These are phyloP conservation scores for Coracopsis vasa DNA, from an alignment of 2,113 vertebrate genomes.

Conservation along the genomic window DNA sequence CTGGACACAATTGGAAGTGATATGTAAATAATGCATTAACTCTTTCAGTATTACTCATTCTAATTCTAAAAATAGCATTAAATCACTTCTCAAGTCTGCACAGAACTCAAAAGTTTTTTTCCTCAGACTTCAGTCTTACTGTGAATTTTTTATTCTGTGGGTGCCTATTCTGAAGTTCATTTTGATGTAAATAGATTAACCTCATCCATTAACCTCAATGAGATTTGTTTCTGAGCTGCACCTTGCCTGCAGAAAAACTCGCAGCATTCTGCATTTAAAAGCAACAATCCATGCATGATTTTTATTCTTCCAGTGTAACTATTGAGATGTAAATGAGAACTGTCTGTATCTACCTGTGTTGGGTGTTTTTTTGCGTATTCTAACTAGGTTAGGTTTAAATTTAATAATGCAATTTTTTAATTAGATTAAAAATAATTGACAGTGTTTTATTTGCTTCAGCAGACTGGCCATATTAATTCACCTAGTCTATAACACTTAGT, in stretches of 20 bases:
- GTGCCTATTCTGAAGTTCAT: not conserved
- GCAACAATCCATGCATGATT: not conserved
- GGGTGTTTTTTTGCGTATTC: slow-evolving; percentile 20
- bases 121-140: not conserved
- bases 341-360: not conserved
- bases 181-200: not conserved
- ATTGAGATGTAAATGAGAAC: slow-evolving; percentile 12
- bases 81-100: not conserved
- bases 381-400: not conserved
- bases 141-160: not conserved
- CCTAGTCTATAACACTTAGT: not conserved
- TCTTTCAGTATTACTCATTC: not conserved
- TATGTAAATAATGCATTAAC: not conserved
- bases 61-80: not conserved
- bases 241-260: not conserved
- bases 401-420: not conserved
- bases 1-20: not conserved
- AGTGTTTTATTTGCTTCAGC: not conserved
- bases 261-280: not conserved
- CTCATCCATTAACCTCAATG: not conserved
- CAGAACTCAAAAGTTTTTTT: not conserved
- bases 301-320: not conserved
- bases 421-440: slow-evolving; percentile 35
- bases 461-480: slow-evolving; percentile 10
- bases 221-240: not conserved